A percentile compares a stretch with the other conserved stretches of the same genome.
phyloP scores from a whole-genome alignment of 2,797 vertebrate species.

The Aotus griseimembra region DNA sequence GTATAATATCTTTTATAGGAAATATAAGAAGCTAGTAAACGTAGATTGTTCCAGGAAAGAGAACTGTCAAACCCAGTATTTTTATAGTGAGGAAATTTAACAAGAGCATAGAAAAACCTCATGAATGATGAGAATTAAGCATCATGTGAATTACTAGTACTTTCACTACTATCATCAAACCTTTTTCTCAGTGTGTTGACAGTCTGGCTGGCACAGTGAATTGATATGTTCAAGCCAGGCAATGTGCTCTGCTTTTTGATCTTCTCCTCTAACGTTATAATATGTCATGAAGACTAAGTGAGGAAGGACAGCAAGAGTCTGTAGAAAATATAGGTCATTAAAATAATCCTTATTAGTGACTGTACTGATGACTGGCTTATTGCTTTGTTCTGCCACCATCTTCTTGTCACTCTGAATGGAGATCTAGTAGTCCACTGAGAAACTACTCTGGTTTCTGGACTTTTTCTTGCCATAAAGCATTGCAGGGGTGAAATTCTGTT shows the following conservation, averaged over 20 bases:
- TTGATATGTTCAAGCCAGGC: constrained; percentile 9
- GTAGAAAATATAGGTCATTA: neutral
- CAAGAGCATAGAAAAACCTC: neutral
- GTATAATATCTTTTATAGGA: neutral
- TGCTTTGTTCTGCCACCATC: constrained; percentile 20
- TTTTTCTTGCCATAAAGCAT: constrained; percentile 43
- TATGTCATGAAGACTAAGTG: neutral
- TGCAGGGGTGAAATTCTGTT: constrained; percentile 23
- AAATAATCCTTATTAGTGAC: neutral
- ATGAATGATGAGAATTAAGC: constrained; percentile 45
- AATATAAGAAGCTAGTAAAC: neutral
- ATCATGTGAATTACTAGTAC: constrained; percentile 8
- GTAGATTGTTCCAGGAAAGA: neutral
- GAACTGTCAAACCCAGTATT: neutral
- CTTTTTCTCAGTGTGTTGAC: neutral
- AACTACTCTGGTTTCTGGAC: constrained; percentile 19
- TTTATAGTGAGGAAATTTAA: constrained; percentile 41
- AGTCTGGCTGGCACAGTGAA: constrained; percentile 25
- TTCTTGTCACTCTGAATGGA: constrained; percentile 41
- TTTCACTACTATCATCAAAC: neutral
- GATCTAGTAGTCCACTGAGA: constrained; percentile 15
- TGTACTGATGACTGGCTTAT: neutral
- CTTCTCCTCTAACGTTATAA: neutral
- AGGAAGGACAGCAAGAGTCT: neutral
- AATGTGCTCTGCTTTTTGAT: constrained; percentile 24